Base-by-base conservation (phyloP, 1,140 invertebrate genomes). In the Musca domestica region DNA sequence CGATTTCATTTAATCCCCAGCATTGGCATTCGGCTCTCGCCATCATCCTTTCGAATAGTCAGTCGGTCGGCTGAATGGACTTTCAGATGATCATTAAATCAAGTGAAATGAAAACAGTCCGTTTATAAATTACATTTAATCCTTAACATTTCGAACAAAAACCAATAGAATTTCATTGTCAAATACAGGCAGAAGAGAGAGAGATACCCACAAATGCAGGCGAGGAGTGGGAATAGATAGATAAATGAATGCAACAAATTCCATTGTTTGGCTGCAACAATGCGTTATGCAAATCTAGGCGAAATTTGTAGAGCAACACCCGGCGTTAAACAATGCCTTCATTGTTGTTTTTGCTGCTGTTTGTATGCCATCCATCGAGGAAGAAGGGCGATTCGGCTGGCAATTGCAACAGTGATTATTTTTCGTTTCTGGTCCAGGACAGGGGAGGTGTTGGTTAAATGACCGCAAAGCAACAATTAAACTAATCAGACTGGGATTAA, bases 101-200 rank as follows among this genome's bases (percentile, higher is more conserved):
- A 58, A 70, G 63, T 67, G 61, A 70, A 70, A 46, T 47, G 49
- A 67, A 70, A 70, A 74, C n/a, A n/a, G n/a, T n/a, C n/a, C 76
- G 75, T 75, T 80, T 79, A 79, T 80, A 80, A 79, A 80, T 80
- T 79, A 76, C 75, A 72, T 74, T 77, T 80, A 80, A 80, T 80
- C 77, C 77, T 76, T 77, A 77, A 76, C 74, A 61, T 61, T 61
- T 27, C 71, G 5, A 20, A 67, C 47, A 64, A 49, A 64, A 67
- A 74, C 71, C 74, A n/a, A 27, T 58, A 58, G 15, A 25, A 46
- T 65, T 20, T 47, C 30, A 65, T 20, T 48, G 22, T 47, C 17
- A 19, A 19, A 23, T 77, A 75, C 75, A 76, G 77, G 75, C 75
- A 69, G 67, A 74, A 68, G 72, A 74, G 71, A 75, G 67, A 75